Conservation (phyloP, 2,797 vertebrate genomes). For the Percopsis omiscomaycus region DNA sequence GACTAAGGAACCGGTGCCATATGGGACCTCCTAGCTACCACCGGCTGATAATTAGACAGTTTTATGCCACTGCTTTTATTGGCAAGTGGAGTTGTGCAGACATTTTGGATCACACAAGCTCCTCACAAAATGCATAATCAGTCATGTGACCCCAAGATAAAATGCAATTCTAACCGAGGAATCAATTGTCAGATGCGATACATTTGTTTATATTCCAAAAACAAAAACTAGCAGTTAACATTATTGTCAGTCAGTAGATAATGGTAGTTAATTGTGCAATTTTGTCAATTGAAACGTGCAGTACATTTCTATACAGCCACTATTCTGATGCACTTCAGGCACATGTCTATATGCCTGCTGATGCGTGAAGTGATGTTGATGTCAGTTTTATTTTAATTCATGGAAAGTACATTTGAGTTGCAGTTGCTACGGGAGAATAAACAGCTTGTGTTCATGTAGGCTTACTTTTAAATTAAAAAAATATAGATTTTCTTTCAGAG, state of each 20-base stretch:
- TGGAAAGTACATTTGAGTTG: constrained; percentile 14
- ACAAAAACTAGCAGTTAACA: background rate
- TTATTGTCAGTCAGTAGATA: constrained; percentile 12
- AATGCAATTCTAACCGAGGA: background rate
- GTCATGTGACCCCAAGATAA: constrained; percentile 3
- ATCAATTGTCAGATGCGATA: constrained; percentile 28
- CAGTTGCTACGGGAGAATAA: constrained; percentile 43
- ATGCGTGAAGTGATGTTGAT: constrained; percentile 10
- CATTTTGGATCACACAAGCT: constrained; percentile 10
- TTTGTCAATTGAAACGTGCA: constrained; percentile 20
- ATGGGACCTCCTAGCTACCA: constrained; percentile 24
- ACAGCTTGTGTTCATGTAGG: background rate
- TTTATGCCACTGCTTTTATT: constrained; percentile 36
- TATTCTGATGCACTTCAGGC: constrained; percentile 4
- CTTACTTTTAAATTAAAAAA: constrained; percentile 36
- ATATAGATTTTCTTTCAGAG: constrained; percentile 26
- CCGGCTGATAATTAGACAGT: constrained; percentile 36
- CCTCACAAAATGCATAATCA: background rate
- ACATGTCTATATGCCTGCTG: constrained; percentile 22
- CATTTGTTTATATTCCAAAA: constrained; percentile 26
- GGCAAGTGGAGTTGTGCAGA: constrained; percentile 28
- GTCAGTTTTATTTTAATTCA: constrained; percentile 41
- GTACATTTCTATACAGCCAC: background rate
- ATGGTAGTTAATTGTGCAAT: constrained; percentile 22
- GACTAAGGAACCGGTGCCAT: constrained; percentile 64